Evolutionary conservation across 2,113 vertebrate genomes (phyloP).

Genomic region (Speoplatyrhinus poulsoni): DNA sequence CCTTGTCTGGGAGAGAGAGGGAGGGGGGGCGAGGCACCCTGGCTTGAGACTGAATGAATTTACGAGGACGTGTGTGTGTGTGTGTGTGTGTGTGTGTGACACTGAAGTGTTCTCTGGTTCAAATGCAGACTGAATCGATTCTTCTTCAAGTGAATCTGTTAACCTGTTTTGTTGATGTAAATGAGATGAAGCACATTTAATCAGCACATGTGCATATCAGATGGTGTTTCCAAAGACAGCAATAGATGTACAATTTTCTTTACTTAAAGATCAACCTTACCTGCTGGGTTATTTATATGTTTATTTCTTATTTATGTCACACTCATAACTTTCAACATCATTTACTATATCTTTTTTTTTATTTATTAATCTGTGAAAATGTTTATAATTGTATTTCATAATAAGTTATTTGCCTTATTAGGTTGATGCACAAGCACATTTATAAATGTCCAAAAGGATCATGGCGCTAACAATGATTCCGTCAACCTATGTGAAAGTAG

Average conservation of each 20-base stretch:
- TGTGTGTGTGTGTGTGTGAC: not conserved
- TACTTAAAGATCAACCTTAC: constrained; percentile 8
- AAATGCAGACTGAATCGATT: constrained; percentile 26
- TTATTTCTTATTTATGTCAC: constrained; percentile 34
- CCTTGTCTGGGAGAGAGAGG: constrained; percentile 47
- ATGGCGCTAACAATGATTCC: too few species aligned
- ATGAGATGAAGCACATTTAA: constrained; percentile 51
- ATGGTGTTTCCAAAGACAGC: constrained; percentile 34
- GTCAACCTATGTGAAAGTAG: too few species aligned
- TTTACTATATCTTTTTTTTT: constrained; percentile 20
- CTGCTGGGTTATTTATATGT: constrained; percentile 33
- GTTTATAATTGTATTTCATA: constrained; percentile 5
- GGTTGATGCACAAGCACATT: too few species aligned
- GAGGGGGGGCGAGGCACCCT: constrained; percentile 32
- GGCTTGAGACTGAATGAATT: constrained; percentile 58
- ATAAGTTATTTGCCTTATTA: not conserved
- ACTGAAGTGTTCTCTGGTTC: constrained; percentile 58
- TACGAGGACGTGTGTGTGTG: constrained; percentile 50
- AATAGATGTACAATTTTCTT: not conserved
- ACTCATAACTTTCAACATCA: not conserved
- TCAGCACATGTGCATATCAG: constrained; percentile 37
- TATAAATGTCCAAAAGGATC: too few species aligned
- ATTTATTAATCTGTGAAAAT: not conserved
- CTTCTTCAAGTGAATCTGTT: constrained; percentile 49
- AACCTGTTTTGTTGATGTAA: constrained; percentile 65